Evolutionary conservation across 1,140 invertebrate genomes (phyloP).

Genomic region (Papilio aristodemus): DNA sequence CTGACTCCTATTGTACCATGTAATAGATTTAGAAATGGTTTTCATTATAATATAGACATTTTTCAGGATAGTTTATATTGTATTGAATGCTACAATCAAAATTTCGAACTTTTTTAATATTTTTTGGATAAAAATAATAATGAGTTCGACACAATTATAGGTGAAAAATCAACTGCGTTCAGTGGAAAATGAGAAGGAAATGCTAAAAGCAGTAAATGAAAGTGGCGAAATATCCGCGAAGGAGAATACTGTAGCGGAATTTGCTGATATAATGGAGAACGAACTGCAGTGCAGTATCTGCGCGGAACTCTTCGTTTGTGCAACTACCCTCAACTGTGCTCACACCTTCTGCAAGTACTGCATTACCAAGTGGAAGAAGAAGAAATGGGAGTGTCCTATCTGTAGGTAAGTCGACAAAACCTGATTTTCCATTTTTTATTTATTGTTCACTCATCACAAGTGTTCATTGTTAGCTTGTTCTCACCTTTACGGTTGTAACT

Average conservation of each 20-base stretch:
- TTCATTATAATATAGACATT: too few species aligned
- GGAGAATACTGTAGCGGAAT: constrained; percentile 79
- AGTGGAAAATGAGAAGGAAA: constrained; percentile 74
- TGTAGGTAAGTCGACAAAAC: constrained; percentile 82
- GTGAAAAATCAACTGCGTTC: constrained; percentile 59
- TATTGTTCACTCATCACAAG: neutral
- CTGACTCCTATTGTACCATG: too few species aligned
- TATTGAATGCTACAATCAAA: too few species aligned
- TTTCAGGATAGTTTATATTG: too few species aligned
- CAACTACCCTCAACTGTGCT: constrained; percentile 87
- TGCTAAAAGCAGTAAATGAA: constrained; percentile 54
- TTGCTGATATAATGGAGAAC: constrained; percentile 85
- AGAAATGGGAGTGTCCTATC: constrained; percentile 87
- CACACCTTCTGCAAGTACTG: constrained; percentile 90
- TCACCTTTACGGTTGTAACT: too few species aligned
- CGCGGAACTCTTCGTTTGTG: constrained; percentile 87
- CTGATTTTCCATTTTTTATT: neutral
- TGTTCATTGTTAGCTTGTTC: too few species aligned
- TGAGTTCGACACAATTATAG: constrained; percentile 37
- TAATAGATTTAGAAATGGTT: too few species aligned
- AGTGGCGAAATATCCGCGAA: constrained; percentile 56
- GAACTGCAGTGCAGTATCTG: constrained; percentile 90
- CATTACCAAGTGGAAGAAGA: constrained; percentile 87
- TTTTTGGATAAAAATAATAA: too few species aligned
- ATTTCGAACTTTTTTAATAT: too few species aligned